Evolutionary conservation across 2,797 vertebrate genomes (phyloP), one percentile per base, ranked within the genome.

Genomic region (Macropus fuliginosus): DNA sequence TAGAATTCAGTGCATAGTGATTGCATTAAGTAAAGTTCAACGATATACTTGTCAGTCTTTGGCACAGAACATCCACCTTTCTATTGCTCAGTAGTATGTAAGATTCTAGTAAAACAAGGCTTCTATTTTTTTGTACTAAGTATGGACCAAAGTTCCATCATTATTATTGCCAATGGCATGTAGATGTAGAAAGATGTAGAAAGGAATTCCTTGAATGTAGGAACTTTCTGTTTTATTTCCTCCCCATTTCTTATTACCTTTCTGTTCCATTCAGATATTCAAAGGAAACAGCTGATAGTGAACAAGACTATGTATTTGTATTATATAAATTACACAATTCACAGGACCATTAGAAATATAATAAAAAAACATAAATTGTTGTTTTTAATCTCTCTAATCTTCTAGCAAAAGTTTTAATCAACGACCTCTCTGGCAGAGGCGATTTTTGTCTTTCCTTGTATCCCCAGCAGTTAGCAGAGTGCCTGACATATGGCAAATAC

Each of bases 181-280:
- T n/a, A n/a, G n/a, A n/a, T n/a, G n/a, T n/a, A n/a, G 56, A 92
- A 92, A 21, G 13, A 46, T 90, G 95, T 66, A 91, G 56, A 95
- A 96, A 94, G 93, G 59, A 34, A 21, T 57, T 96, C 74, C 66
- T 18, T 91, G 81, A 93, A 40, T 91, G 81, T 94, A 91, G 91
- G 24, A 91, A 91, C 9, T 74, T 29, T n/a, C 34, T 95, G 13
- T 34, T 24, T 95, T 94, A 66, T 94, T 95, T 93, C 28, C 52
- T 94, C 46, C 93, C 12, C 54, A 46, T 92, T 95, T 24, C 89
- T 97, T 90, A 34, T 24, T 46, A 27, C 50, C 90, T 16, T 57
- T 55, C 31, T 11, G 87, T 91, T 93, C 62, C 92, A 96, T 66
- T 96, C 54, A 55, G n/a, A 66, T 27, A 55, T 9, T 90, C 54